Base-by-base conservation (phyloP, 2,113 vertebrate genomes). In the Odontophorus gujanensis region DNA sequence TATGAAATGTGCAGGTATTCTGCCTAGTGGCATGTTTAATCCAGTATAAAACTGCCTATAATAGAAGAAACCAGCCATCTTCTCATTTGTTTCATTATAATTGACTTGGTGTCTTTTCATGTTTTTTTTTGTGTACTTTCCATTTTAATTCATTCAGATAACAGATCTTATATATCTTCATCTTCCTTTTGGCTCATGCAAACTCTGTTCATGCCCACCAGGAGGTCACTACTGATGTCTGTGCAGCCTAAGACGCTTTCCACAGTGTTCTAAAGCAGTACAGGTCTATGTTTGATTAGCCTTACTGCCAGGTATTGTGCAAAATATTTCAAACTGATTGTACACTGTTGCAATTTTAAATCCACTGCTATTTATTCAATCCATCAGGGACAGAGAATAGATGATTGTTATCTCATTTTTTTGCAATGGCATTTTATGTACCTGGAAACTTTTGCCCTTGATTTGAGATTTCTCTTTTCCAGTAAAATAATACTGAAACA, bases 401-500 rank as follows among this genome's bases (percentile, higher is more conserved):
- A 38, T 42, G 14, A 50, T n/a, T 43, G 6, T 25, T 63, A 42
- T 11, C 24, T 65, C 7, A 5, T 53, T 32, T 57, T 50, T 77
- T 34, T 2, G 4, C 19, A 72, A 10, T 47, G 26, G 13, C 19
- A 21, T 71, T 82, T 66, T 61, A 59, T 42, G 4, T 73, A 15
- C 51, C 51, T 48, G 59, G 51, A 78, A 83, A 55, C 9, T 7
- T 38, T 15, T n/a, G 20, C 4, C 24, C 32, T 91, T 81, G 18
- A 57, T 66, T 50, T 66, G 61, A 71, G 22, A 63, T 40, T 83
- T 81, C 40, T 81, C 30, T 51, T 76, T 73, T 74, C 13, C 25
- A 73, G 55, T 48, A 72, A 62, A 86, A 82, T 67, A 30, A n/a
- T 17, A 19, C 45, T 91, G 38, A 86, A 74, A n/a, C 61, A 25